Evolutionary conservation across 1,140 invertebrate species (phyloP).

Genomic region (Leptinotarsa undecemlineata): DNA sequence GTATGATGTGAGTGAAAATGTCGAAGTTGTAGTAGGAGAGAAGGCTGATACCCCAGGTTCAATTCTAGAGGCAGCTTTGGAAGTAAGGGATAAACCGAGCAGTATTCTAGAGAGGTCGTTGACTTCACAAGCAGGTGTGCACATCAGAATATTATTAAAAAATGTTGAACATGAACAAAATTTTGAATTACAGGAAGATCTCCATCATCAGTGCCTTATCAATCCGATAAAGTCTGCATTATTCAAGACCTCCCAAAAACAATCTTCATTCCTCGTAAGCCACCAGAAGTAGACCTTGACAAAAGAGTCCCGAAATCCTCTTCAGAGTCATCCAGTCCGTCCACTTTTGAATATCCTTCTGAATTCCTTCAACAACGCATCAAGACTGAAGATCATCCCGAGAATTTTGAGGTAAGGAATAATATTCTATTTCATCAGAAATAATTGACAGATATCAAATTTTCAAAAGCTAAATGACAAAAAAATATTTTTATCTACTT

Average conservation of each 20-base stretch:
- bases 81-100: conserved; percentile 41
- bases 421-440: background rate
- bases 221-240: conserved; percentile 26
- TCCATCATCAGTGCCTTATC: conserved; percentile 33
- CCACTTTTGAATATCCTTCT: conserved; percentile 41
- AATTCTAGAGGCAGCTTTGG: conserved; percentile 51
- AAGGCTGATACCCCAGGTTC: conserved; percentile 45
- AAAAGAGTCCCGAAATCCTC: conserved; percentile 39
- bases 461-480: no score
- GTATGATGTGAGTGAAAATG: conserved; percentile 45
- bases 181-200: conserved; percentile 34
- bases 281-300: conserved; percentile 45
- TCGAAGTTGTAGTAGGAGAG: conserved; percentile 34
- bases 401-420: conserved; percentile 10
- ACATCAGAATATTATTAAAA: no score
- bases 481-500: no score
- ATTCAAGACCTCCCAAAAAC: conserved; percentile 38
- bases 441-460: no score
- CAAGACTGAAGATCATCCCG: conserved; percentile 40
- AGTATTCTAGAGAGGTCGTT: conserved; percentile 54
- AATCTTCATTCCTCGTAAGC: conserved; percentile 45
- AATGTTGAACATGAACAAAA: no score
- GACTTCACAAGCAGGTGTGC: conserved; percentile 41
- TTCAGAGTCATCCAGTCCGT: conserved; percentile 44
- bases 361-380: conserved; percentile 46